Evolutionary conservation across 2,113 vertebrate genomes (phyloP), one percentile per base, ranked within the genome.

Genomic region (Rhinichthys klamathensis): DNA sequence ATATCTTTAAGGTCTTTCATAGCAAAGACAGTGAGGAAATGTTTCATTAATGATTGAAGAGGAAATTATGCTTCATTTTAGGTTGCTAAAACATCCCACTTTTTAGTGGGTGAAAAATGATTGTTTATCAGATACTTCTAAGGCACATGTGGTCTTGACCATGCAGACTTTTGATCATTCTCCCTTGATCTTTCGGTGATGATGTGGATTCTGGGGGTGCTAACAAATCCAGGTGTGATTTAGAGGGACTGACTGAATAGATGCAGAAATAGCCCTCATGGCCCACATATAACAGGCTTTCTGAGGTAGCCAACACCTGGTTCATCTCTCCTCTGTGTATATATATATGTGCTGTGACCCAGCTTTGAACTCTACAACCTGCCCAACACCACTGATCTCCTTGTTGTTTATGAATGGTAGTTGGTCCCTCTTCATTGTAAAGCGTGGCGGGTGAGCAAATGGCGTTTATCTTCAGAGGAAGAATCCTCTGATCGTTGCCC

Each of bases 251-350:
- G 75, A 60, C 56, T 85, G 75, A 84, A 80, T 77, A 76, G 58
- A 81, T 82, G 82, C 73, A 46, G 74, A 84, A 90, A 81, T 84
- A 82, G 83, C 92, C 94, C 91, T 76, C 88, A 93, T 92, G 87
- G 88, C 93, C 92, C 91, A 90, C 92, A 93, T 91, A 80, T 84
- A 88, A 91, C 82, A 80, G 88, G 84, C 51, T 90, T 92, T 92
- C 63, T 85, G 83, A 90, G 87, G 89, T 90, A 92, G 92, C 90
- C 92, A 87, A 89, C 87, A 87, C 81, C 85, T 91, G 91, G 93
- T 95, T 94, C 91, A 94, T 93, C 91, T 90, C 74, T 74, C 67
- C 25, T 80, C 86, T 89, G 35, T 84, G 83, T 35, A 79, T 70
- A 21, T 41, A 38, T 38, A 41, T 72, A 65, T 41, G 76, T 85